Evolutionary conservation across 2,888 invertebrate genomes (phyloP), one percentile per base, ranked within the genome.

Genomic region (Oscheius sp.): DNA sequence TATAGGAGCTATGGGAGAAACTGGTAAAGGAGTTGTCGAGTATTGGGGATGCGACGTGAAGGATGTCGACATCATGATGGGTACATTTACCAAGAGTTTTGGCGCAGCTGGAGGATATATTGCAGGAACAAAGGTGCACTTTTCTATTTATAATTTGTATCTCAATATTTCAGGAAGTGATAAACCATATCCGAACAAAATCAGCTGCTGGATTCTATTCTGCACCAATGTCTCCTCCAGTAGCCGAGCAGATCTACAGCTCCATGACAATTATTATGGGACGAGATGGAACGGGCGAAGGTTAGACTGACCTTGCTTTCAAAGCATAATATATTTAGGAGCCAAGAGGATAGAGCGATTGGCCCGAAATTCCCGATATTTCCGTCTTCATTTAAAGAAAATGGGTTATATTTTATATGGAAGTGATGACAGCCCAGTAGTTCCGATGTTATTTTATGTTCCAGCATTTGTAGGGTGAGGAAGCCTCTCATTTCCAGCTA

Each of bases 61-160:
- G 3, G 94, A 97, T 87, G 92, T 98, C 21, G 98, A 99, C 81
- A 88, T 91, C 85, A 91, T 96, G 80, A 99, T 99, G 98, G 98
- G 98, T 83, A 99, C 98, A 29, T 97, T 96, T 89, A 98, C 98
- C 1, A 99, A 99, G 91, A 97, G 97, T 89, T 99, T 98, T 90
- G 96, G 95, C 69, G 94, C 95, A 59, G 94, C 95, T 76, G 98
- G 98, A 56, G 98, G 98, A 12, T 98, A 98, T 89, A 94, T 98
- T 82, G 97, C 94, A 5, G 97, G 97, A 74, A 91, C 93, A 35
- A 93, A 93, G 92, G 94, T 93, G n/a, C 27, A 5, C 1, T 9
- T 7, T 59, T 25, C 25, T 58, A n/a, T n/a, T 18, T 55, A 21
- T n/a, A 77, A 21, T 43, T 45, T 58, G 2, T 45, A 53, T 29